These are phyloP conservation scores for Volucella inflata DNA, from an alignment of 2,888 invertebrate genomes.

Conservation along the genomic window DNA sequence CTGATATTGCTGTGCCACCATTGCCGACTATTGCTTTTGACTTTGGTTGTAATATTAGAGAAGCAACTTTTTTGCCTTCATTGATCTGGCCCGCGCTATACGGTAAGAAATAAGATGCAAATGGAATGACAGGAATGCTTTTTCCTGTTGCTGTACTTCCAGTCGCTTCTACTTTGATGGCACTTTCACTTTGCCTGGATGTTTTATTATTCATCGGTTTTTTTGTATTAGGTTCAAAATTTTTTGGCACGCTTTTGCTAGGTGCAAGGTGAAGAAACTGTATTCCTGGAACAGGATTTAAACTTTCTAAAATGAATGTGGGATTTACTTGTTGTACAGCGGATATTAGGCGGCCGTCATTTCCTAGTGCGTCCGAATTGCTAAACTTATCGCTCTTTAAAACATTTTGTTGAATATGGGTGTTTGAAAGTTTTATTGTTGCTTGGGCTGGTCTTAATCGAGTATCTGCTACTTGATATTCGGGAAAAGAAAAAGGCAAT, in stretches of 20 bases:
- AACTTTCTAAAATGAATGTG: conserved; percentile 81
- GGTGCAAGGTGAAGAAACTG: conserved; percentile 77
- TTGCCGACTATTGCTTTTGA: conserved; percentile 88
- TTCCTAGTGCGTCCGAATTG: conserved; percentile 76
- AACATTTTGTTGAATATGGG: conserved; percentile 34
- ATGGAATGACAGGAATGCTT: conserved; percentile 81
- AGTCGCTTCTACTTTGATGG: conserved; percentile 80
- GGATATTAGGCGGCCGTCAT: conserved; percentile 78
- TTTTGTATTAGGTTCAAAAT: background rate
- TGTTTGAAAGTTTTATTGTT: conserved; percentile 76
- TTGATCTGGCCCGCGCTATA: conserved; percentile 77
- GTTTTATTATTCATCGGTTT: conserved; percentile 36
- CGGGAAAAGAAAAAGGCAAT: conserved; percentile 10
- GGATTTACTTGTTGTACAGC: conserved; percentile 81
- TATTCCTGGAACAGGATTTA: conserved; percentile 80
- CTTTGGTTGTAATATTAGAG: conserved; percentile 86
- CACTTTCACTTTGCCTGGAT: conserved; percentile 9
- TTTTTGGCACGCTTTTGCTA: conserved; percentile 52
- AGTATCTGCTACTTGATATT: conserved; percentile 2
- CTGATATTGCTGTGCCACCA: conserved; percentile 88
- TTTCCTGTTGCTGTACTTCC: conserved; percentile 81
- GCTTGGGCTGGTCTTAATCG: conserved; percentile 36
- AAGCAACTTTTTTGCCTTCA: conserved; percentile 77
- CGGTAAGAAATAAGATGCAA: conserved; percentile 81
- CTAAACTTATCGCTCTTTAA: conserved; percentile 43